A percentile compares a stretch with the other conserved stretches of the same genome.
phyloP scores from a whole-genome alignment of 1,140 invertebrate species.

The Scaptomyza pallida region DNA sequence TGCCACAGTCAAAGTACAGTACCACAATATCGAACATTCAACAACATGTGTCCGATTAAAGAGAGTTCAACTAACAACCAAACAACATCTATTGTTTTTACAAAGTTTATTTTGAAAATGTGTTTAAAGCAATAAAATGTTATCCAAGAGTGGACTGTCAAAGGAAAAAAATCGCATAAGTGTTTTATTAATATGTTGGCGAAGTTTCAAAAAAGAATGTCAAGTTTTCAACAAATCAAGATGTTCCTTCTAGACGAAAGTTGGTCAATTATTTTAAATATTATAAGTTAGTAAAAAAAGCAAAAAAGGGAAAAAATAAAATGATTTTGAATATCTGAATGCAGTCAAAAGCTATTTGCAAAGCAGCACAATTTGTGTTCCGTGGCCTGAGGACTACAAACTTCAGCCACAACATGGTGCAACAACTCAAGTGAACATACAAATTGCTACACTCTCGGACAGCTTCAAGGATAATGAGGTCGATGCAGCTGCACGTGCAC shows the following conservation, averaged over 20 bases:
- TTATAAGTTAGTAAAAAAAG: conserved; percentile 71
- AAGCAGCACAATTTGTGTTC: conserved; percentile 58
- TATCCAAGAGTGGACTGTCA: conserved; percentile 78
- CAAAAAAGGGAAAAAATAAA: too few species aligned
- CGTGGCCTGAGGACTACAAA: conserved; percentile 56
- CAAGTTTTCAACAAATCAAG: not conserved
- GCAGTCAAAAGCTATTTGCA: conserved; percentile 60
- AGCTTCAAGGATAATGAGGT: conserved; percentile 38
- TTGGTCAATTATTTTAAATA: conserved; percentile 64
- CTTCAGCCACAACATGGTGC: conserved; percentile 28
- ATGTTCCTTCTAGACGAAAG: conserved; percentile 39
- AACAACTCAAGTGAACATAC: conserved; percentile 19
- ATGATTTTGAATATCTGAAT: too few species aligned
- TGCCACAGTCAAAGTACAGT: conserved; percentile 64
- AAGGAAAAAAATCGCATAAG: conserved; percentile 46
- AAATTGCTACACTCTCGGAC: conserved; percentile 14
- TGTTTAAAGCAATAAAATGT: conserved; percentile 80
- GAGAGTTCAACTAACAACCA: conserved; percentile 77
- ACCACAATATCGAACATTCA: conserved; percentile 66
- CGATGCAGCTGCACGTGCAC: conserved; percentile 23
- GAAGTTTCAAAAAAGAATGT: too few species aligned
- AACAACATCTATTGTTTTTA: conserved; percentile 69
- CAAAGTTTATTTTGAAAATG: conserved; percentile 53
- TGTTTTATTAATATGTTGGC: not conserved
- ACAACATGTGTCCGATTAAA: conserved; percentile 62